Conservation (phyloP, 2,797 vertebrate genomes). For the Anguilla obscura region DNA sequence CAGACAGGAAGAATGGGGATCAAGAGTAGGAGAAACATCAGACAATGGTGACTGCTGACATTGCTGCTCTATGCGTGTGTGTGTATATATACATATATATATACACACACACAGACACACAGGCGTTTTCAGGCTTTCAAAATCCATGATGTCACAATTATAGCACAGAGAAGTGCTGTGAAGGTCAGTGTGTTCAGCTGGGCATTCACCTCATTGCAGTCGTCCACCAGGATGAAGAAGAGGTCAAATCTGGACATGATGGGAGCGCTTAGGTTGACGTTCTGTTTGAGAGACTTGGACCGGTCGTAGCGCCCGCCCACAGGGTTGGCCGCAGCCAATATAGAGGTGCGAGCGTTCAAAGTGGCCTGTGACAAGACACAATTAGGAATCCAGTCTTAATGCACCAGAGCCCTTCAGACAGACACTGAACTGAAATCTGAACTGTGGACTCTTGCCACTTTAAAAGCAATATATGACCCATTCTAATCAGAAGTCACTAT, state of each 20-base stretch:
- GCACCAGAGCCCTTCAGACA: neutral
- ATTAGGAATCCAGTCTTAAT: neutral
- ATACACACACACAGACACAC: too few relatives aligned
- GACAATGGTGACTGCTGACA: too few relatives aligned
- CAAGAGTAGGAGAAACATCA: too few relatives aligned
- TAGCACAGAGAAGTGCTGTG: neutral
- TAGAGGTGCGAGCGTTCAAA: slow-evolving; percentile 94
- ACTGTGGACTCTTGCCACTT: neutral
- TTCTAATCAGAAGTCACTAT: too few relatives aligned
- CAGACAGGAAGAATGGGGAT: too few relatives aligned
- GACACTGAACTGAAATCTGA: neutral
- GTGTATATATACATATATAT: too few relatives aligned
- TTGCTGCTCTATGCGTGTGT: too few relatives aligned
- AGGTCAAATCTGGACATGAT: slow-evolving; percentile 99
- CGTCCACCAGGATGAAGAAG: slow-evolving; percentile 98
- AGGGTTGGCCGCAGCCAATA: slow-evolving; percentile 97
- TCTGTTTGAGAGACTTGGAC: slow-evolving; percentile 96
- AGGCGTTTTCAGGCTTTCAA: neutral
- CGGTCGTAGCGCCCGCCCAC: slow-evolving; percentile 90
- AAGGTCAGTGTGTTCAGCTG: neutral
- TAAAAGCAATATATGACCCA: neutral
- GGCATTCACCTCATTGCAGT: slow-evolving; percentile 88
- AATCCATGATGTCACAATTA: neutral
- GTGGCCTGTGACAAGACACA: slow-evolving; percentile 78
- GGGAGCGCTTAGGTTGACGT: slow-evolving; percentile 91